A percentile compares a stretch with the other conserved stretches of the same genome.
Conservation (phyloP, 2,797 vertebrate genomes). For the Platalea minor region DNA sequence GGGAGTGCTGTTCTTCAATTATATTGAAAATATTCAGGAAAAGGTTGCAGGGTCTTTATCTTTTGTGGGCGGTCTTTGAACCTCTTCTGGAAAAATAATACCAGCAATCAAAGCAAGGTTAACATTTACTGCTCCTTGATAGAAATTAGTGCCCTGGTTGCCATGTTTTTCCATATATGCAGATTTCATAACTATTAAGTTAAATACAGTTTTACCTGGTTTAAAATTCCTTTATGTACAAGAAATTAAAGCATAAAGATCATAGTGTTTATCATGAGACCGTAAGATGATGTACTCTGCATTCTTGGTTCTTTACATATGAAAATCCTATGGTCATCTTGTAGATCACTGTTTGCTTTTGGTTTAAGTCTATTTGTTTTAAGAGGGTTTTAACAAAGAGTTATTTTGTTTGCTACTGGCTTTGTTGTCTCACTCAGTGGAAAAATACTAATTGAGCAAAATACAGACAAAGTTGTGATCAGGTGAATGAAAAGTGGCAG, state of each 20-base stretch:
- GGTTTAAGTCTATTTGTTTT: background rate
- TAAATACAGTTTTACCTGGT: background rate
- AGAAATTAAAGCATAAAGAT: background rate
- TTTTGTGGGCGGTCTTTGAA: background rate
- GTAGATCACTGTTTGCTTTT: background rate
- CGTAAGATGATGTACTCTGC: background rate
- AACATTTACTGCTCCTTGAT: background rate
- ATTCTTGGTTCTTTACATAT: background rate
- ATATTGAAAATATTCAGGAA: background rate
- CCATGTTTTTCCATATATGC: background rate
- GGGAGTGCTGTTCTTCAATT: background rate
- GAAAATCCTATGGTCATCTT: background rate
- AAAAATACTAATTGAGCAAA: background rate
- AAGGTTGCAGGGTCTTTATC: background rate
- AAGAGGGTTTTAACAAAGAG: background rate
- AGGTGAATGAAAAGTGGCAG: background rate
- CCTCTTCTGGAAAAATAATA: background rate
- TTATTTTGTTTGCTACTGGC: background rate
- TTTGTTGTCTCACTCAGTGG: background rate
- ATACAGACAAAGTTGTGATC: background rate
- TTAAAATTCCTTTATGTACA: background rate
- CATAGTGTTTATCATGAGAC: background rate
- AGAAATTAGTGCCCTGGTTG: background rate
- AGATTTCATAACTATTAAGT: background rate
- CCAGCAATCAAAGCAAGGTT: background rate